phyloP scores from a whole-genome alignment of 23 tunicate species.

The Oikopleura vanhoeffeni region DNA sequence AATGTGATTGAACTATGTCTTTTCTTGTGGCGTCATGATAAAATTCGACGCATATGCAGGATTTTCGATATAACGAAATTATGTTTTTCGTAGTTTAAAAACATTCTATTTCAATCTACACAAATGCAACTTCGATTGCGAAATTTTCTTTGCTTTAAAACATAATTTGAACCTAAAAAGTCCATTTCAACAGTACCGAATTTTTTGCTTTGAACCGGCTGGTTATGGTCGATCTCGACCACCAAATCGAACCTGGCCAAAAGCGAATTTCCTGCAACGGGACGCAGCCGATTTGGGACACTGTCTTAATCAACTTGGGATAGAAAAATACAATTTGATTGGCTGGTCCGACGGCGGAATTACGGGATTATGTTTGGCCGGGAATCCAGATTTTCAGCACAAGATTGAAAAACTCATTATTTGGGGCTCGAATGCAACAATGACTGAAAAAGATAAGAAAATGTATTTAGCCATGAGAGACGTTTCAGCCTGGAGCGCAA shows the following conservation, averaged over 20 bases:
- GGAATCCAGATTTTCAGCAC: not conserved
- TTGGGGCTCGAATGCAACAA: not conserved
- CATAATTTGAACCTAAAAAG: too few species aligned
- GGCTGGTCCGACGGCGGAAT: constrained; percentile 15
- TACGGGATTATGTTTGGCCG: not conserved
- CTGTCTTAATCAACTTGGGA: not conserved
- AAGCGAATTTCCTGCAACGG: not conserved
- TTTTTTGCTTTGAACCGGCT: not conserved
- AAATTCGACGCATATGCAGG: too few species aligned
- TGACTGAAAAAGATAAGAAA: not conserved
- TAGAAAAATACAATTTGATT: not conserved
- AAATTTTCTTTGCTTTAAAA: too few species aligned
- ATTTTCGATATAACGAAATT: too few species aligned
- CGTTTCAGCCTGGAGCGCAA: not conserved
- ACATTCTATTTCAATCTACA: too few species aligned
- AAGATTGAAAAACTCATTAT: not conserved
- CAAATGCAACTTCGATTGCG: too few species aligned
- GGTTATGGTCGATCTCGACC: constrained; percentile 12
- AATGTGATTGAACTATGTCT: too few species aligned
- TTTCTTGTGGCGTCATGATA: too few species aligned
- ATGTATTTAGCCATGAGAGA: not conserved
- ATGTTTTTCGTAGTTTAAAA: too few species aligned
- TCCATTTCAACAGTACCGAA: not conserved
- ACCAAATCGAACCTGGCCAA: not conserved
- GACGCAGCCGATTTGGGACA: not conserved